phyloP scores from a whole-genome alignment of 2,113 vertebrate genomes.

The Carlito syrichta region DNA sequence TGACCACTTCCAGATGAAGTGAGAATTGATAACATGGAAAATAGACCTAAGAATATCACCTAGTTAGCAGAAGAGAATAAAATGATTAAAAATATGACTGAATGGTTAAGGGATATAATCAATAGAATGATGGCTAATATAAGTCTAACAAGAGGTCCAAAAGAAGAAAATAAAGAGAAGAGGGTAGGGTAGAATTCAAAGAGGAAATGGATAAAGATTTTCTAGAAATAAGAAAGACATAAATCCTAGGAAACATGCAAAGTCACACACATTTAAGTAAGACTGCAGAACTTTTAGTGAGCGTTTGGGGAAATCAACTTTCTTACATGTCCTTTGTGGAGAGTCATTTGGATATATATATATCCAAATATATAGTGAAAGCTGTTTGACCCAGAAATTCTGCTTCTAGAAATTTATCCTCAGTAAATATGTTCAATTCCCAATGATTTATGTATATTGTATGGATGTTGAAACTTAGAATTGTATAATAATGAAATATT shows the following conservation, averaged over 20 bases:
- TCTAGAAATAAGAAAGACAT: not conserved
- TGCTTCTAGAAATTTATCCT: conserved; percentile 1
- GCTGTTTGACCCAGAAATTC: not conserved
- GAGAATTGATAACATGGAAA: not conserved
- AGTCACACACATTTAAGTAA: not conserved
- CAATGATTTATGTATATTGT: not conserved
- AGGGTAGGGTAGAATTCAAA: not conserved
- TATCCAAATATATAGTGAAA: not conserved
- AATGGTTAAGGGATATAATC: not conserved
- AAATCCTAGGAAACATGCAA: not conserved
- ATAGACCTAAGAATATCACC: not conserved
- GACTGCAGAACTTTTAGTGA: not conserved
- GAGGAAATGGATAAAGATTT: not conserved
- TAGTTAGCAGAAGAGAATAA: not conserved
- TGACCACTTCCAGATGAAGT: not conserved
- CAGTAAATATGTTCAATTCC: not conserved
- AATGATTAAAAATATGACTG: not conserved
- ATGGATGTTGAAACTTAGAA: not conserved
- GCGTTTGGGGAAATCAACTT: not conserved
- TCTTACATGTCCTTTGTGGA: not conserved
- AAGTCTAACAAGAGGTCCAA: not conserved
- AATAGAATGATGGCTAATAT: not conserved
- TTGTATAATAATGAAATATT: not conserved
- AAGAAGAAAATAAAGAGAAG: not conserved
- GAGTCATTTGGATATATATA: not conserved